Base-by-base conservation (phyloP, 2,888 invertebrate genomes). In the Galerucella calmariensis region DNA sequence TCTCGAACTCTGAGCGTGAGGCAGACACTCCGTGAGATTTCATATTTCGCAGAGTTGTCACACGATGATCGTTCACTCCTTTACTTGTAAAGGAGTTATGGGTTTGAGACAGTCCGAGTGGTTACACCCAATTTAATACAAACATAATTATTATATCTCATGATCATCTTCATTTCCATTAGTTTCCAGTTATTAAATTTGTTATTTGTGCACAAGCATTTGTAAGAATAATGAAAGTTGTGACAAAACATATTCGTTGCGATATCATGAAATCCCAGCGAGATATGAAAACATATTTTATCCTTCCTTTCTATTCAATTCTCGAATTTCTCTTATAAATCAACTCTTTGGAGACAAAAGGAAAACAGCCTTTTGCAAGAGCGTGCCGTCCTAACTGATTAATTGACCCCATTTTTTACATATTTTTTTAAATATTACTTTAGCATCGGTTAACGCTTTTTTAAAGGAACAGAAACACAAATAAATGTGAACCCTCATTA, bases 1-100 rank as follows among this genome's bases (percentile, higher is more conserved):
- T 87, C 87, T 86, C 88, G 85, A 87, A 86, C 87, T 87, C 86
- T 86, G 86, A 89, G 89, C 89, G 89, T 89, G 89, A 89, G 89
- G 87, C 82, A 80, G 83, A 82, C 78, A 63, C 66, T 80, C 79
- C 78, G 76, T 76, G 75, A 74, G 65, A 76, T 16, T 35, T 78
- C 76, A 73, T 68, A 70, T 71, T 69, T 41, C 27, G 67, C 46
- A 63, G 65, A 68, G 20, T 76, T 75, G 80, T 82, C 79, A 56
- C 80, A 80, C 86, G 86, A 86, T 85, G 86, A 86, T 84, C 86
- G 85, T 85, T 86, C 84, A 79, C 77, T 81, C 68, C 27, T 27
- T 3, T 27, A 27, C 27, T 27, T 27, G 27, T 27, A 27, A 3
- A 27, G 27, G 3, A 27, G 27, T 35, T 63, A 75, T 72, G 83